phyloP scores from a whole-genome alignment of 1,140 invertebrate species.

The Calliopsis andreniformis region DNA sequence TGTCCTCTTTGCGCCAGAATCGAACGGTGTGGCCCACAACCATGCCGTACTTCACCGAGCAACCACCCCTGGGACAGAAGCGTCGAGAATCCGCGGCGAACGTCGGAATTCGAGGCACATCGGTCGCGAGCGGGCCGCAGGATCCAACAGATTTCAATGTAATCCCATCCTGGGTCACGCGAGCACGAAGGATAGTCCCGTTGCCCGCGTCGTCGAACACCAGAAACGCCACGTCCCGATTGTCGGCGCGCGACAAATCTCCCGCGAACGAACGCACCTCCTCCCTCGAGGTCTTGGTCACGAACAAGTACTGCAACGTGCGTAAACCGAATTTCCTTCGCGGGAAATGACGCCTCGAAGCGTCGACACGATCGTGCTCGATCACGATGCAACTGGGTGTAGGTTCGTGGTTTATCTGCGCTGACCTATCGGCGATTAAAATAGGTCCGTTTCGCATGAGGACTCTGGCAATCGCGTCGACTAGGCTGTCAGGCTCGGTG shows the following conservation, averaged over 20 bases:
- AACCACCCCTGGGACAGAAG: background rate
- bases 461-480: conserved; percentile 4
- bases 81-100: conserved; percentile 13
- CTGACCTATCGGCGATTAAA: background rate
- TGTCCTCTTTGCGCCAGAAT: conserved; percentile 25
- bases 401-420: background rate
- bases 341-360: background rate
- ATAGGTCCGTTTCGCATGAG: background rate
- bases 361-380: background rate
- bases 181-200: conserved; percentile 15
- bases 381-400: conserved; percentile 20
- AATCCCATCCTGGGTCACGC: background rate
- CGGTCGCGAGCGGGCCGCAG: conserved; percentile 2
- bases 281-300: background rate
- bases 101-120: background rate
- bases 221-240: conserved; percentile 32
- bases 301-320: conserved; percentile 24
- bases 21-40: background rate
- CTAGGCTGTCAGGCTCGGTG: background rate
- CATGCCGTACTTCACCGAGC: background rate
- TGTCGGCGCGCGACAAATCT: conserved; percentile 13
- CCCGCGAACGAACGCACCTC: background rate
- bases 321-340: background rate
- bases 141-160: conserved; percentile 3
- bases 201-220: background rate